phyloP scores from a whole-genome alignment of 1,140 invertebrate genomes.

The Elymnias hypermnestra region DNA sequence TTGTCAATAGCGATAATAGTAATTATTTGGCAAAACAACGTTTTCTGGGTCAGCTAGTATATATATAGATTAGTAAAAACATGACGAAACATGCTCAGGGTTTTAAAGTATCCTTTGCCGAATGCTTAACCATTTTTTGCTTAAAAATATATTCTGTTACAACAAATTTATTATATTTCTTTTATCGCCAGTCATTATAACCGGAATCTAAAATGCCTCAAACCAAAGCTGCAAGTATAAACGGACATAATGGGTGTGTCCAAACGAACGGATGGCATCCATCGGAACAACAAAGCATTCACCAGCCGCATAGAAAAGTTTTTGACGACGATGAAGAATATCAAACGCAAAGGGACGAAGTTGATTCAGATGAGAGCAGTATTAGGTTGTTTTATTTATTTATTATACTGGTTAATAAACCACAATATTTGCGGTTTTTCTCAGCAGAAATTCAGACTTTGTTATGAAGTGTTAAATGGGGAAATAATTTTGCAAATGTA shows the following conservation, averaged over 20 bases:
- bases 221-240: conserved; percentile 1
- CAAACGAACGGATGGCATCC: conserved; percentile 8
- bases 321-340: conserved; percentile 36
- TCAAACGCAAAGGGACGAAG: conserved; percentile 8
- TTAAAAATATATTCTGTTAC: not conserved
- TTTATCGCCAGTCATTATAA: conserved; percentile 7
- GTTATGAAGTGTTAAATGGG: too few relatives aligned
- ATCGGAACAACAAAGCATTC: conserved; percentile 22
- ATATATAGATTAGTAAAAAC: too few relatives aligned
- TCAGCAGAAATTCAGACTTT: too few relatives aligned
- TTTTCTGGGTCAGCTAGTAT: too few relatives aligned
- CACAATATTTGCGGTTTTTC: too few relatives aligned
- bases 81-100: too few relatives aligned
- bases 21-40: too few relatives aligned
- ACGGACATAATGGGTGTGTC: conserved; percentile 2
- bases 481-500: too few relatives aligned
- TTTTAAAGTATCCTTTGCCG: too few relatives aligned
- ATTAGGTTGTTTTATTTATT: conserved; percentile 53
- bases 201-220: conserved; percentile 12
- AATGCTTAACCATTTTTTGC: too few relatives aligned
- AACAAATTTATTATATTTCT: conserved; percentile 5
- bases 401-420: too few relatives aligned
- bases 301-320: conserved; percentile 41
- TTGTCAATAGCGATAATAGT: too few relatives aligned
- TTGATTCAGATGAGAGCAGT: conserved; percentile 18